These are phyloP conservation scores for Venustoraphidia nigricollis DNA, from an alignment of 2,888 invertebrate species.

Conservation along the genomic window DNA sequence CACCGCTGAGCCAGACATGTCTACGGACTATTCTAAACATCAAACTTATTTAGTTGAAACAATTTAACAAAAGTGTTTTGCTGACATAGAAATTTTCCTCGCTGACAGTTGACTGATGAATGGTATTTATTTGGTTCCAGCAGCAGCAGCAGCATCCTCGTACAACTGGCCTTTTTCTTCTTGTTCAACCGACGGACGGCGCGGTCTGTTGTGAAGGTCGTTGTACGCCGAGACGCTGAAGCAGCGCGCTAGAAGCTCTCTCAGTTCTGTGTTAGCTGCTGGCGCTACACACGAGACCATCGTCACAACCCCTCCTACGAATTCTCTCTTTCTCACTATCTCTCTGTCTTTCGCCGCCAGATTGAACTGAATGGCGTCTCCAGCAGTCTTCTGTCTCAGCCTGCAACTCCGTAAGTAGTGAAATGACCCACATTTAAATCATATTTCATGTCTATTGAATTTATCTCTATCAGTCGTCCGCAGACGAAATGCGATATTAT, in stretches of 20 bases:
- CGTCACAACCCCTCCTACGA: too few species aligned
- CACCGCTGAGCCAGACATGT: too few species aligned
- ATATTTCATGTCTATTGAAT: too few species aligned
- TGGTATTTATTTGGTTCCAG: not conserved
- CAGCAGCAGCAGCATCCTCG: not conserved
- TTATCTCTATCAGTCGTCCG: too few species aligned
- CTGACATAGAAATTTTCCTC: not conserved
- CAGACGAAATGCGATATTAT: too few species aligned
- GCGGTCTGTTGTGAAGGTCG: not conserved
- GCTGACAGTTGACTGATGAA: constrained; percentile 1
- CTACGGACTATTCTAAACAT: too few species aligned
- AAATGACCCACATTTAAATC: too few species aligned
- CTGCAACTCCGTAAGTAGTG: constrained; percentile 18
- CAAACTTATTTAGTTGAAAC: not conserved
- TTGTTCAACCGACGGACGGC: not conserved
- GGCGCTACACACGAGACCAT: too few species aligned
- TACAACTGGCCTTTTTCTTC: not conserved
- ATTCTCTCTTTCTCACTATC: too few species aligned
- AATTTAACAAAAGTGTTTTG: constrained; percentile 2
- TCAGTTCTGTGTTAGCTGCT: too few species aligned
- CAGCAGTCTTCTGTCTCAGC: constrained; percentile 20
- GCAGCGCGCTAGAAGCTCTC: too few species aligned
- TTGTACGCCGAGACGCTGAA: not conserved
- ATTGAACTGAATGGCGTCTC: constrained; percentile 17
- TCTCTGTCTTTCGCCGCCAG: too few species aligned